These are phyloP conservation scores for Triplophysa tibetana DNA, from an alignment of 2,113 vertebrate genomes.

Conservation along the genomic window DNA sequence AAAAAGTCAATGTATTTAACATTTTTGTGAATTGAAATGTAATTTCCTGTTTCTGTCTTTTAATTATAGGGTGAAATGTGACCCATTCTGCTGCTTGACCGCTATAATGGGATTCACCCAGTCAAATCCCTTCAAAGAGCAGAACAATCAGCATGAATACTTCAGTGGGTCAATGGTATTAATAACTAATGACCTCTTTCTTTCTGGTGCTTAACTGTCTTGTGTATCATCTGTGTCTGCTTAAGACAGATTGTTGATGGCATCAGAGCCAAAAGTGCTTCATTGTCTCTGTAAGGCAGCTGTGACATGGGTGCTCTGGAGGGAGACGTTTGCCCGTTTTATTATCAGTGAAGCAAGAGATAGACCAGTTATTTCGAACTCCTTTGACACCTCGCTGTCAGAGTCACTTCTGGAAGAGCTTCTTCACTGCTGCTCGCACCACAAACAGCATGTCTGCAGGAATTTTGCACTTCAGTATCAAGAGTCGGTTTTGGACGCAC, in stretches of 20 bases:
- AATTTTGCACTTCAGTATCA: constrained; percentile 34
- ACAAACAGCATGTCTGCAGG: not conserved
- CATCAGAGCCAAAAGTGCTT: not conserved
- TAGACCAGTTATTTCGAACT: constrained; percentile 28
- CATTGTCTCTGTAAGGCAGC: not conserved
- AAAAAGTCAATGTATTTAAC: too few species aligned
- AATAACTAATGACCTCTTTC: not conserved
- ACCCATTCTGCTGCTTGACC: not conserved
- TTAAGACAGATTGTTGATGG: not conserved
- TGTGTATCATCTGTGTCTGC: not conserved
- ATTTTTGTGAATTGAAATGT: too few species aligned
- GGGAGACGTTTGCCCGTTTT: not conserved
- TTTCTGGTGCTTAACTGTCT: constrained; percentile 1
- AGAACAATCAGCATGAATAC: not conserved
- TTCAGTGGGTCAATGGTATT: constrained; percentile 4
- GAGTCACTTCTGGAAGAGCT: constrained; percentile 22
- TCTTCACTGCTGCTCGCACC: not conserved
- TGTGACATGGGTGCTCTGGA: not conserved
- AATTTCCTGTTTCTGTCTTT: too few species aligned
- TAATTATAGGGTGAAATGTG: not conserved
- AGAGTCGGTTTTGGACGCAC: constrained; percentile 32
- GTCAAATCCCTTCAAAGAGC: not conserved
- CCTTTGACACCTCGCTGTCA: constrained; percentile 30
- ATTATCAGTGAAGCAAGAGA: constrained; percentile 22
- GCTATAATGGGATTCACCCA: not conserved